Conservation (phyloP, 2,797 vertebrate species). For the Sebastes vulpes region DNA sequence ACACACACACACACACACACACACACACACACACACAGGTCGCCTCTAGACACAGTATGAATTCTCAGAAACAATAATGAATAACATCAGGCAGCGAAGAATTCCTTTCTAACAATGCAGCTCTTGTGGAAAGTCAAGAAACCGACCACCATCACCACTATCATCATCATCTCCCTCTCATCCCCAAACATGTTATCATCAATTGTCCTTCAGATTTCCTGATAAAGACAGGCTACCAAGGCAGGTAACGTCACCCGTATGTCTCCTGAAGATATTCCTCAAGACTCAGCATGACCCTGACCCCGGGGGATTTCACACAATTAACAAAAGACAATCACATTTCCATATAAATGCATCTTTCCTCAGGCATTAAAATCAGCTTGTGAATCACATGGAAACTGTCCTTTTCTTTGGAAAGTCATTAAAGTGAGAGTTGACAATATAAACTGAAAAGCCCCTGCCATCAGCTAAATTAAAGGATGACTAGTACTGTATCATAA, state of each 20-base stretch:
- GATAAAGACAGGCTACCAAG: background rate
- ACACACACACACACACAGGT: background rate
- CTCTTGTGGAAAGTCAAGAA: slow-evolving; percentile 14
- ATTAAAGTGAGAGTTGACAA: background rate
- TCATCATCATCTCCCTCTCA: background rate
- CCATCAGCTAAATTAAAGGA: background rate
- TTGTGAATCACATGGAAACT: fast-evolving
- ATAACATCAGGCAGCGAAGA: background rate
- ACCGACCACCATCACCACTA: background rate
- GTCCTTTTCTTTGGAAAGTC: background rate
- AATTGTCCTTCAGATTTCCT: background rate
- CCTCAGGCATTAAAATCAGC: background rate
- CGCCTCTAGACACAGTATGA: background rate
- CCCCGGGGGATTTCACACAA: background rate
- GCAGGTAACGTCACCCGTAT: background rate
- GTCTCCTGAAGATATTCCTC: background rate
- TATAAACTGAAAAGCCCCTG: background rate
- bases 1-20: background rate
- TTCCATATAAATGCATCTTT: background rate
- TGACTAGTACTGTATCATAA: background rate
- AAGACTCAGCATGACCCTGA: background rate
- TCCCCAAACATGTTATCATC: background rate
- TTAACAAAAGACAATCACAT: background rate
- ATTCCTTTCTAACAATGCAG: background rate
- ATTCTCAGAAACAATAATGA: slow-evolving; percentile 18